A percentile compares a stretch with the other conserved stretches of the same genome.
Evolutionary conservation across 1,140 invertebrate genomes (phyloP).

Genomic region (Cecropterus lyciades): DNA sequence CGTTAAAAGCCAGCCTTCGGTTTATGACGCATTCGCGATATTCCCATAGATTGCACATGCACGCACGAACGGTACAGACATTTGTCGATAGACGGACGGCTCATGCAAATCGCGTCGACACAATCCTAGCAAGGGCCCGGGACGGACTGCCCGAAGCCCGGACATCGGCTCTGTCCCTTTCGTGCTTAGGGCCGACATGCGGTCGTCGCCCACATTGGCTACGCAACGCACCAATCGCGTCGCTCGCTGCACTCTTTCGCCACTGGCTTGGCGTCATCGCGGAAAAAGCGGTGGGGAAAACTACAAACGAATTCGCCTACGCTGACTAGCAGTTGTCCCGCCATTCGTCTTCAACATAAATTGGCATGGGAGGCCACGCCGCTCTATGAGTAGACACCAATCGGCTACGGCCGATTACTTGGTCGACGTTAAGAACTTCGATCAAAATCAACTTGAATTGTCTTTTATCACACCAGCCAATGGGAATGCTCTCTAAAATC

Average conservation of each 20-base stretch:
- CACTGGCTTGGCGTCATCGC: constrained; percentile 56
- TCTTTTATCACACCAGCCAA: constrained; percentile 23
- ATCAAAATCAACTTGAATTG: constrained; percentile 38
- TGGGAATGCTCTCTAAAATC: not conserved
- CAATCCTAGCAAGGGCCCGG: constrained; percentile 70
- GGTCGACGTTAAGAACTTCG: constrained; percentile 37
- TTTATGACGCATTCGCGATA: constrained; percentile 45
- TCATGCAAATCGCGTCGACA: constrained; percentile 59
- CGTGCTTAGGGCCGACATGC: constrained; percentile 62
- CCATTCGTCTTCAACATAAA: constrained; percentile 68
- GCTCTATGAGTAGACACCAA: constrained; percentile 64
- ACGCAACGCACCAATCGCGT: constrained; percentile 56
- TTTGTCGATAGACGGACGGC: constrained; percentile 53
- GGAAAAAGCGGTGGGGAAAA: constrained; percentile 74
- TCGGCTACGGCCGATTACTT: constrained; percentile 50
- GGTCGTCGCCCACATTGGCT: constrained; percentile 59
- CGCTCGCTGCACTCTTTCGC: constrained; percentile 48
- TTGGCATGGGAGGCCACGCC: constrained; percentile 66
- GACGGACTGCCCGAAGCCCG: constrained; percentile 68
- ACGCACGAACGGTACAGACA: constrained; percentile 55
- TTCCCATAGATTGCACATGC: constrained; percentile 54
- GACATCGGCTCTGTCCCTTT: constrained; percentile 66
- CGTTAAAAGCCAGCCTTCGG: constrained; percentile 52
- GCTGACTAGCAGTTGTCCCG: constrained; percentile 56
- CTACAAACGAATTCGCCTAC: constrained; percentile 64